Percentiles rank a stretch among this genome's conserved stretches.
These are phyloP conservation scores for Epirrita christyi DNA, from an alignment of 2,888 invertebrate genomes.

Conservation along the genomic window DNA sequence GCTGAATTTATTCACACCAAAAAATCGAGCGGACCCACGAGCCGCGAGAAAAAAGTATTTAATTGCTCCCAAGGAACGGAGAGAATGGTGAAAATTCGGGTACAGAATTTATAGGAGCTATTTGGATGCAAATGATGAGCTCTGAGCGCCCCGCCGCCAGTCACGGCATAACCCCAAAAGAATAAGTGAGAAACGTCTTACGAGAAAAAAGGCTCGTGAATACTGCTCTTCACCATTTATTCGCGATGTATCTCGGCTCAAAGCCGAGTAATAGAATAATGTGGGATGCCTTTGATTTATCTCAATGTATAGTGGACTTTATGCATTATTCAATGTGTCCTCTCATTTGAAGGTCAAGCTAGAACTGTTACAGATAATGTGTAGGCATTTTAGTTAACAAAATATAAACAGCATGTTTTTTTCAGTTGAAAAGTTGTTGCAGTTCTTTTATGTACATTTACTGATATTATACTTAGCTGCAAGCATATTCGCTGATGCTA, in stretches of 20 bases:
- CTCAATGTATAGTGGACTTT: conserved; percentile 25
- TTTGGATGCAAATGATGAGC: conserved; percentile 84
- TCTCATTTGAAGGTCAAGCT: conserved; percentile 29
- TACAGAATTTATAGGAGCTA: conserved; percentile 83
- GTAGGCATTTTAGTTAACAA: conserved; percentile 11
- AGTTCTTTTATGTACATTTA: conserved; percentile 29
- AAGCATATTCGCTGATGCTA: conserved; percentile 24
- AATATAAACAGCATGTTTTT: too few relatives aligned
- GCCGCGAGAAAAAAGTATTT: conserved; percentile 77
- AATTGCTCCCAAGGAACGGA: conserved; percentile 81
- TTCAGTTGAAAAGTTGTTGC: conserved; percentile 2
- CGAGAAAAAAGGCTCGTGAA: conserved; percentile 69
- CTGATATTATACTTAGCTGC: neutral
- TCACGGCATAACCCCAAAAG: conserved; percentile 76
- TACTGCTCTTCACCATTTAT: conserved; percentile 71
- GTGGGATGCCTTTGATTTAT: conserved; percentile 46
- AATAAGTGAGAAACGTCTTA: conserved; percentile 81
- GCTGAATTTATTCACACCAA: conserved; percentile 72
- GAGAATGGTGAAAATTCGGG: conserved; percentile 82
- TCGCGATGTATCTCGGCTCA: conserved; percentile 57
- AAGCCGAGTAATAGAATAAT: conserved; percentile 51
- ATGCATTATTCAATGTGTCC: conserved; percentile 35
- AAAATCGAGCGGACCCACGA: conserved; percentile 64
- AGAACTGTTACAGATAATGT: conserved; percentile 11
- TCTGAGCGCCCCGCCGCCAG: conserved; percentile 67